These are phyloP conservation scores for Drosophila biarmipes DNA, from an alignment of 1,140 invertebrate genomes.

Conservation along the genomic window DNA sequence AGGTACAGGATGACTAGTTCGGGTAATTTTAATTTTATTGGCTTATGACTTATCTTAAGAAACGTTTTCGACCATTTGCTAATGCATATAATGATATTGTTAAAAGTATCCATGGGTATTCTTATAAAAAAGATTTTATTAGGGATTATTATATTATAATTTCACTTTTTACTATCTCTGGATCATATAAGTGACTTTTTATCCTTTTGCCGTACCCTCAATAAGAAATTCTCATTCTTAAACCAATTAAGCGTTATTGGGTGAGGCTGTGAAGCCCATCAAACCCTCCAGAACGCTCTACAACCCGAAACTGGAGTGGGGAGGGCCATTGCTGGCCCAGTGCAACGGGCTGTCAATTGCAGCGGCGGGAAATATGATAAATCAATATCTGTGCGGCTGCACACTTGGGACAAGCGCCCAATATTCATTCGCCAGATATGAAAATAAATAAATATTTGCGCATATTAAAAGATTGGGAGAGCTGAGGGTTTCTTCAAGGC, in stretches of 20 bases:
- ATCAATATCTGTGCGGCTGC: conserved; percentile 57
- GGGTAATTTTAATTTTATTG: no score
- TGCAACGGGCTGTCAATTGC: conserved; percentile 53
- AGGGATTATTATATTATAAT: no score
- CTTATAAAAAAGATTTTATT: no score
- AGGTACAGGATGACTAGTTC: no score
- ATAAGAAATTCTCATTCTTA: conserved; percentile 1
- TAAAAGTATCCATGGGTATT: no score
- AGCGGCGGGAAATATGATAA: conserved; percentile 64
- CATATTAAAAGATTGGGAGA: conserved; percentile 25
- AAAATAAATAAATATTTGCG: conserved; percentile 39
- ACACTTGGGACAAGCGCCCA: conserved; percentile 11
- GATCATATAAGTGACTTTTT: neutral
- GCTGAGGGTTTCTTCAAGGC: conserved; percentile 43
- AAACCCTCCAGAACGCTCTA: neutral
- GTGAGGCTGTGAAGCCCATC: neutral
- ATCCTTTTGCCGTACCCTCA: neutral
- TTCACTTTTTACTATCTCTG: no score
- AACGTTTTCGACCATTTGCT: no score
- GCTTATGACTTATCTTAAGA: no score
- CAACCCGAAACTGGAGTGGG: conserved; percentile 13
- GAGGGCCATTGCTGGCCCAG: conserved; percentile 43
- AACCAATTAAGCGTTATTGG: conserved; percentile 39
- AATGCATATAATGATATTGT: no score
- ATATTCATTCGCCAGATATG: conserved; percentile 42